phyloP scores from a whole-genome alignment of 2,113 vertebrate genomes.

The Myxocyprinus asiaticus region DNA sequence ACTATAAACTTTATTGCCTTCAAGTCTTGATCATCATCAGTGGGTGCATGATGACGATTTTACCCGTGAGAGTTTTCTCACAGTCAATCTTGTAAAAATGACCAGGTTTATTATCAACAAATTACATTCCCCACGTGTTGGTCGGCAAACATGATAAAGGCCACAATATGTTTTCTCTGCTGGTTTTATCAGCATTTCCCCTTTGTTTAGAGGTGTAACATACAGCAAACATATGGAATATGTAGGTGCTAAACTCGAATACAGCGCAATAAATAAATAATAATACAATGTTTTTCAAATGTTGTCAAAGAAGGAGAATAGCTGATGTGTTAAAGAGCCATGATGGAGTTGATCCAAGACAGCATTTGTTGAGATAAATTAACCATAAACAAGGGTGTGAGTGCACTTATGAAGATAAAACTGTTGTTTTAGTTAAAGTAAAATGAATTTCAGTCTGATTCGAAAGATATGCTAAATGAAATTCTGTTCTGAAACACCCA shows the following conservation, averaged over 20 bases:
- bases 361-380: not conserved
- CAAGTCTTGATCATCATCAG: not conserved
- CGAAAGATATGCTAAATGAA: too few species aligned
- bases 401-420: not conserved
- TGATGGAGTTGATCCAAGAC: not conserved
- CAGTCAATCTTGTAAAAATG: not conserved
- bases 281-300: not conserved
- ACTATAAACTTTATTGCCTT: not conserved
- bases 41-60: not conserved
- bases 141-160: not conserved
- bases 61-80: not conserved
- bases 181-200: too few species aligned
- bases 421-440: too few species aligned
- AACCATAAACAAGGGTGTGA: not conserved
- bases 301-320: slow-evolving; percentile 2
- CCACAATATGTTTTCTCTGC: not conserved
- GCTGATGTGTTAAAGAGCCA: not conserved
- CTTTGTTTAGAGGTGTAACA: not conserved
- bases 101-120: not conserved
- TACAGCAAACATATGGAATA: not conserved
- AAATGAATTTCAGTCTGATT: too few species aligned
- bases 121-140: not conserved
- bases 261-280: not conserved
- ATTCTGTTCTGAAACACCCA: too few species aligned
- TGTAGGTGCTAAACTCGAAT: not conserved